A percentile compares a stretch with the other conserved stretches of the same genome.
These are phyloP conservation scores for Drosophila ezoana DNA, from an alignment of 2,888 invertebrate species.

Conservation along the genomic window DNA sequence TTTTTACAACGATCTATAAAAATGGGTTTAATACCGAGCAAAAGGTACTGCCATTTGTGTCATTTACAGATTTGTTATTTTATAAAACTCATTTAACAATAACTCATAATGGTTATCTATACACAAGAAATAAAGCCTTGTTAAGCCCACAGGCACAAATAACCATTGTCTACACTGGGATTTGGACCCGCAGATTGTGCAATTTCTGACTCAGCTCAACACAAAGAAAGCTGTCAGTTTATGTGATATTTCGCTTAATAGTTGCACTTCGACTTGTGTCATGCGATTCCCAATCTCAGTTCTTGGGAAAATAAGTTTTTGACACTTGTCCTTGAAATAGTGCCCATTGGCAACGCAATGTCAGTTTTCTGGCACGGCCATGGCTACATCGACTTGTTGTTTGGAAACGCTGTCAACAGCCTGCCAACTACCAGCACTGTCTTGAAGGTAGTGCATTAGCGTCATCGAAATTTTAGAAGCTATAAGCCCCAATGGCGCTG, in stretches of 20 bases:
- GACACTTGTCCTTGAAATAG: slow-evolving; percentile 39
- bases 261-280: slow-evolving; percentile 17
- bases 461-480: slow-evolving; percentile 31
- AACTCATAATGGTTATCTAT: no score
- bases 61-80: no score
- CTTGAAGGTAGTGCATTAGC: slow-evolving; percentile 42
- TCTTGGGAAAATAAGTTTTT: slow-evolving; percentile 22
- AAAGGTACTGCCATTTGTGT: no score
- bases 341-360: slow-evolving; percentile 11
- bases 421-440: slow-evolving; percentile 20
- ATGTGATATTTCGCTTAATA: slow-evolving; percentile 35
- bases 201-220: background rate
- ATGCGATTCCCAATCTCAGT: slow-evolving; percentile 18
- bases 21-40: no score
- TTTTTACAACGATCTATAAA: no score
- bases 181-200: no score
- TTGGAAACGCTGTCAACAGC: slow-evolving; percentile 36
- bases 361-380: background rate
- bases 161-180: background rate
- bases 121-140: no score
- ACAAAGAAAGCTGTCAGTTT: slow-evolving; percentile 20
- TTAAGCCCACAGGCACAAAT: no score
- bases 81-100: no score
- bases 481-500: slow-evolving; percentile 14
- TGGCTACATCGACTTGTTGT: slow-evolving; percentile 21